Evolutionary conservation across 2,797 vertebrate species (phyloP).

Genomic region (Chiloscyllium punctatum): DNA sequence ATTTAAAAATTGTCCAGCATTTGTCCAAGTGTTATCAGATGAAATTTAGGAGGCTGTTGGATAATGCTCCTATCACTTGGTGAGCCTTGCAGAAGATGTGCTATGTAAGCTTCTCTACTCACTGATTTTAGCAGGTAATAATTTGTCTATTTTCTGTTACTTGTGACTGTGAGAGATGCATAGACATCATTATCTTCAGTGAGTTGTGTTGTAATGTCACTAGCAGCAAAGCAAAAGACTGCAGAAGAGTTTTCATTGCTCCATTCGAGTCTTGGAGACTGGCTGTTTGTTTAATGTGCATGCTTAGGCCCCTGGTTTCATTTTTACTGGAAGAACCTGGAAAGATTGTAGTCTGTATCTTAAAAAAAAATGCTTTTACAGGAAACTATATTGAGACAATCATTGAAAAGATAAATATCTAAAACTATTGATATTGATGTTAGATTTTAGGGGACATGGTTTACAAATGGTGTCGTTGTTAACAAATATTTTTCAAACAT

Average conservation of each 20-base stretch:
- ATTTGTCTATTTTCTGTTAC: conserved; percentile 1
- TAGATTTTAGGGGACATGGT: neutral
- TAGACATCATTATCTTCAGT: conserved; percentile 7
- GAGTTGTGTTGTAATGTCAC: neutral
- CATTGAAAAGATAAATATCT: neutral
- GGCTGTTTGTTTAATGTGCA: neutral
- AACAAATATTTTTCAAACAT: neutral
- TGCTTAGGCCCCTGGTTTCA: neutral
- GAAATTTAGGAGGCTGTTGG: conserved; percentile 29
- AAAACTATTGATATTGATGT: neutral
- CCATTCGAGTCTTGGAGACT: neutral
- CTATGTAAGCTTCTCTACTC: neutral
- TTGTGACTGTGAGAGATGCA: neutral
- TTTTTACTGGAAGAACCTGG: conserved; percentile 5
- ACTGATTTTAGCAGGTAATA: conserved; percentile 28
- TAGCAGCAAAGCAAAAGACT: conserved; percentile 17
- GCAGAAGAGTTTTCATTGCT: conserved; percentile 15
- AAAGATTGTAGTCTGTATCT: neutral
- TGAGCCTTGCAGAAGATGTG: conserved; percentile 41
- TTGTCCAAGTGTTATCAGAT: neutral
- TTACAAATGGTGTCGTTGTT: neutral
- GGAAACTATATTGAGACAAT: neutral
- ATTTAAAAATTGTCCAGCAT: neutral
- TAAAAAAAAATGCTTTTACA: neutral
- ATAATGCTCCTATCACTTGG: conserved; percentile 39